A percentile compares a stretch with the other conserved stretches of the same genome.
These are phyloP conservation scores for Acheta domesticus DNA, from an alignment of 2,888 invertebrate species.

Conservation along the genomic window DNA sequence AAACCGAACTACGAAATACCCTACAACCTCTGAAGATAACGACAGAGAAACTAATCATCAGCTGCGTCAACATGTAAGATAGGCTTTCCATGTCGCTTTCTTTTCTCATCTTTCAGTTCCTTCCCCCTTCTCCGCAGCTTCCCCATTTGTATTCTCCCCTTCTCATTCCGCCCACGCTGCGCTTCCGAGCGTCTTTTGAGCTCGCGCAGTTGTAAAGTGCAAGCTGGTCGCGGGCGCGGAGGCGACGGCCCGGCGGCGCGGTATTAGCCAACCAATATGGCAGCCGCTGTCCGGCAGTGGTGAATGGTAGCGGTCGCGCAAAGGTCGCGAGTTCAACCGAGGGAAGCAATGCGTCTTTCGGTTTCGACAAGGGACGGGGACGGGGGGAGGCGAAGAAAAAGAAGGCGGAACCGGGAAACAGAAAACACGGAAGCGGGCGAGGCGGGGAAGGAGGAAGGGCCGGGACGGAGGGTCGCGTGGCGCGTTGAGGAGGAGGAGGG, in stretches of 20 bases:
- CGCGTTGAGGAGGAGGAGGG: neutral
- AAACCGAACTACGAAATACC: too few relatives aligned
- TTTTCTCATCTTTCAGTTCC: too few relatives aligned
- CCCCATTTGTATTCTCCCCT: neutral
- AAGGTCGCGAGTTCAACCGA: neutral
- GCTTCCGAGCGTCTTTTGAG: slow-evolving; percentile 3
- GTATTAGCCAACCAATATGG: slow-evolving; percentile 18
- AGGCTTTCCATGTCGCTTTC: too few relatives aligned
- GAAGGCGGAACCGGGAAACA: neutral
- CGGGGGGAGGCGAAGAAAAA: neutral
- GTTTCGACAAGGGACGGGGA: neutral
- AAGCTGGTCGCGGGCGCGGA: neutral
- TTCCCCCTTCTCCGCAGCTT: too few relatives aligned
- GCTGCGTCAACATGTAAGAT: too few relatives aligned
- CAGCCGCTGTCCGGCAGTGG: neutral
- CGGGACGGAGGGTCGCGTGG: neutral
- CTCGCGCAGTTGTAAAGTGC: neutral
- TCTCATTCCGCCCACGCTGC: neutral
- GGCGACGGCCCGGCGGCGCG: neutral
- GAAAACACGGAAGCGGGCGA: neutral
- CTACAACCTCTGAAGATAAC: too few relatives aligned
- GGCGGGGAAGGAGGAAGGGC: neutral
- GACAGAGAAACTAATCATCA: too few relatives aligned
- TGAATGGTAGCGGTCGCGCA: neutral
- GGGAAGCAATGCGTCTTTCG: slow-evolving; percentile 6